Evolutionary conservation across 2,113 vertebrate species (phyloP).

Genomic region (Xiphophorus hellerii): DNA sequence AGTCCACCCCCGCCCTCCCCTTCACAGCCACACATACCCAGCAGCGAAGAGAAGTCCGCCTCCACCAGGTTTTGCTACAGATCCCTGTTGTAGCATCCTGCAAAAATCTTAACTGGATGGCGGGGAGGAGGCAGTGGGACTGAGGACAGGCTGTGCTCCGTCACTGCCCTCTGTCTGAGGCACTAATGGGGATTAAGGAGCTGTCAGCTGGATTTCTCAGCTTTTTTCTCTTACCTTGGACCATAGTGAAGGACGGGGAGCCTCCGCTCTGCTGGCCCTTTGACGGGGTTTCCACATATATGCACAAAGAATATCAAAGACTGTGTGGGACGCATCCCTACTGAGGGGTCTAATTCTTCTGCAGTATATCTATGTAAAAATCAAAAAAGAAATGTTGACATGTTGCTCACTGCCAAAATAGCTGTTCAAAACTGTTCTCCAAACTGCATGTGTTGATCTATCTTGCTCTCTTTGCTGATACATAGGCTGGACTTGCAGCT

Average conservation of each 20-base stretch:
- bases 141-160: conserved; percentile 76
- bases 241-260: conserved; percentile 28
- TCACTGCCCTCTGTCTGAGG: conserved; percentile 59
- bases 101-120: conserved; percentile 31
- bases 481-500: conserved; percentile 59
- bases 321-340: conserved; percentile 16
- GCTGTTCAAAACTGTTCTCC: conserved; percentile 61
- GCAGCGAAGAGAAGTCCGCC: conserved; percentile 6
- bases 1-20: conserved; percentile 44
- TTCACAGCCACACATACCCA: conserved; percentile 27
- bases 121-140: conserved; percentile 53
- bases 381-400: conserved; percentile 37
- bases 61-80: conserved; percentile 36
- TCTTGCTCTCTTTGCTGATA: conserved; percentile 65
- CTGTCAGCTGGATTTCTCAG: conserved; percentile 68
- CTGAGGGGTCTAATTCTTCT: conserved; percentile 27
- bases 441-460: conserved; percentile 71
- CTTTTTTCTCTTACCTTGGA: conserved; percentile 64
- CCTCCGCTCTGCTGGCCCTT: conserved; percentile 32
- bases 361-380: conserved; percentile 60
- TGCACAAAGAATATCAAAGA: conserved; percentile 35
- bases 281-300: conserved; percentile 32
- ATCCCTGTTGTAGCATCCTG: conserved; percentile 35
- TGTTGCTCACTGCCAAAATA: conserved; percentile 72
- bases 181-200: conserved; percentile 67